These are phyloP conservation scores for Rhabdophis nuchalis DNA, from an alignment of 2,797 vertebrate genomes.

Conservation along the genomic window DNA sequence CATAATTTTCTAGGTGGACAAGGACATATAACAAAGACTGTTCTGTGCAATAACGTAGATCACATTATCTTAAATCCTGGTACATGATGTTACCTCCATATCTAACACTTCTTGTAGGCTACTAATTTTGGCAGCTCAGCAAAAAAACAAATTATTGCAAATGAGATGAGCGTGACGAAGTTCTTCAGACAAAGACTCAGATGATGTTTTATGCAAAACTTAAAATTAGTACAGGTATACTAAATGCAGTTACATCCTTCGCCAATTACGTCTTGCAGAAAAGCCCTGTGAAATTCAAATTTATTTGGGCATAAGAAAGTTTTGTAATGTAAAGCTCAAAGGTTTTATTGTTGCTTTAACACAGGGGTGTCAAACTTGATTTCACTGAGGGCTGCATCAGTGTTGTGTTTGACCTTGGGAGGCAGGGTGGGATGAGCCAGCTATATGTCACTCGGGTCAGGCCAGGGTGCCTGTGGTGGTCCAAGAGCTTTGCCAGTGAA, in stretches of 20 bases:
- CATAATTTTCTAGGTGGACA: neutral
- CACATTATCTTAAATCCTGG: neutral
- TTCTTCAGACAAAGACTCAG: neutral
- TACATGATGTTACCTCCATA: slow-evolving; percentile 45
- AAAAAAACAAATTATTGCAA: neutral
- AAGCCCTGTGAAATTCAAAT: neutral
- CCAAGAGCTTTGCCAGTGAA: too few relatives aligned
- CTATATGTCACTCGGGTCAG: too few relatives aligned
- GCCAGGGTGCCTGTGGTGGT: too few relatives aligned
- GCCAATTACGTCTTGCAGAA: neutral
- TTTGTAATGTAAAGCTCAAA: neutral
- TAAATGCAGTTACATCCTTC: neutral
- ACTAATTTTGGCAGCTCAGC: slow-evolving; percentile 23
- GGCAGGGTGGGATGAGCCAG: too few relatives aligned
- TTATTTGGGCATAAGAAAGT: neutral
- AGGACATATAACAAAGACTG: slow-evolving; percentile 25
- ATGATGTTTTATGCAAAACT: neutral
- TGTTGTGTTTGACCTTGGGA: too few relatives aligned
- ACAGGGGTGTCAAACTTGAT: too few relatives aligned
- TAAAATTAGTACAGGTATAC: slow-evolving; percentile 38
- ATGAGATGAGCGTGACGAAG: neutral
- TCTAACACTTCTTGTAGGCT: slow-evolving; percentile 34
- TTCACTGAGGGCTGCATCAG: too few relatives aligned
- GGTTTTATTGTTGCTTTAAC: too few relatives aligned
- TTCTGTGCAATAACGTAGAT: slow-evolving; percentile 41